A percentile compares a stretch with the other conserved stretches of the same genome.
These are phyloP conservation scores for Xiphias gladius DNA, from an alignment of 2,113 vertebrate genomes.

Conservation along the genomic window DNA sequence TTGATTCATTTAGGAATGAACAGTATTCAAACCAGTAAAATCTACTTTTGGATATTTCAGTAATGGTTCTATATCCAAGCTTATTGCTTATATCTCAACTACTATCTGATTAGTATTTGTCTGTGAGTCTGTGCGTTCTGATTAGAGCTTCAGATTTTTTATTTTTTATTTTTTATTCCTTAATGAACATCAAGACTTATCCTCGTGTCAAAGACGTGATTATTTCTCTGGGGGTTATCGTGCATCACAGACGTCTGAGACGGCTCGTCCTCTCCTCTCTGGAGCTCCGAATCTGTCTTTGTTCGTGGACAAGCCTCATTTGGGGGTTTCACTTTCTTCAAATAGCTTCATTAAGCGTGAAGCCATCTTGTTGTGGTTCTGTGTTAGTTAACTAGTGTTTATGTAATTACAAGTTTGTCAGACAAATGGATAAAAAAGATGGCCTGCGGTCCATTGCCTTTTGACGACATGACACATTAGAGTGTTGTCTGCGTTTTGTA, in stretches of 20 bases:
- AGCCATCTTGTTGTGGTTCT: conserved; percentile 20
- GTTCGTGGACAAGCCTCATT: conserved; percentile 25
- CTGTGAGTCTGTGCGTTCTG: background rate
- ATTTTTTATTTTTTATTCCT: background rate
- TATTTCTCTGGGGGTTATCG: background rate
- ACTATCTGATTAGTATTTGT: conserved; percentile 24
- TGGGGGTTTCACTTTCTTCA: conserved; percentile 24
- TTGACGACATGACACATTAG: background rate
- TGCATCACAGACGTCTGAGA: conserved; percentile 13
- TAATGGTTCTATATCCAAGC: conserved; percentile 15
- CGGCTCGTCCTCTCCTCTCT: background rate
- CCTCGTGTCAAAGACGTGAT: conserved; percentile 8
- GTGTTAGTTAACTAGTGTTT: conserved; percentile 22
- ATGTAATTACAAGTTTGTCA: conserved; percentile 6
- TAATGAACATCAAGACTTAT: conserved; percentile 15
- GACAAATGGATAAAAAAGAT: background rate
- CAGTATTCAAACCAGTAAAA: conserved; percentile 14
- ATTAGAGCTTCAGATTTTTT: conserved; percentile 5
- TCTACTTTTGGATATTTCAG: background rate
- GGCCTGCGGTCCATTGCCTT: background rate
- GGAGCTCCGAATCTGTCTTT: conserved; percentile 8
- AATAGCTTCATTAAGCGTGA: conserved; percentile 24
- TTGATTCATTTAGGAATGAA: conserved; percentile 53
- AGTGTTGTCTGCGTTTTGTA: background rate
- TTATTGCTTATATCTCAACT: conserved; percentile 15